Base-by-base conservation (phyloP, 1,140 invertebrate species). In the Parapsyche elsis region DNA sequence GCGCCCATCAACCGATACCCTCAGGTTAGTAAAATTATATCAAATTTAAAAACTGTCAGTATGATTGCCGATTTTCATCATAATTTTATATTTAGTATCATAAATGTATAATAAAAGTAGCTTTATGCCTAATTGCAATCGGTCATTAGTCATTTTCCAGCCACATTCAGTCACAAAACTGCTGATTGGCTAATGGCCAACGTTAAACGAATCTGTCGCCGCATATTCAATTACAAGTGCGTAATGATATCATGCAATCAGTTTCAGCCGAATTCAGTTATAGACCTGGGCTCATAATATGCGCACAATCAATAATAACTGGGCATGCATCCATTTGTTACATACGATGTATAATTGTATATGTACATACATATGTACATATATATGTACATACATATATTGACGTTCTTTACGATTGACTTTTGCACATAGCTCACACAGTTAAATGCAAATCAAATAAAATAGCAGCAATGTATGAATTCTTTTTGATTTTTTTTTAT, bases 1-100 rank as follows among this genome's bases (percentile, higher is more conserved):
- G 96, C 96, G 85, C 94, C 95, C 85, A 95, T 98, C 90, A 97
- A 96, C 89, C 92, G 97, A 88, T 98, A 98, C 90, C 97, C 96
- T 67, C 97, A 97, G 93, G 95, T 96, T 89, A 89, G 38, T 46
- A 67, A 5, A 19, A 24, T 9, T 38, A 7, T 38, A n/a, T n/a
- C n/a, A n/a, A n/a, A n/a, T n/a, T n/a, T n/a, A n/a, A n/a, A n/a
- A n/a, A n/a, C n/a, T n/a, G n/a, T n/a, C n/a, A n/a, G n/a, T n/a
- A n/a, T n/a, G n/a, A n/a, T n/a, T n/a, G n/a, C n/a, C n/a, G n/a
- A n/a, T n/a, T n/a, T n/a, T n/a, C n/a, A n/a, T n/a, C n/a, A n/a
- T n/a, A n/a, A 38, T 38, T 38, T 38, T 38, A 38, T 38, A 38
- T 38, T 38, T 38, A 38, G 30, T 38, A 7, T 38, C 30, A 38